Percentiles rank a stretch among this genome's conserved stretches.
Evolutionary conservation across 1,140 invertebrate genomes (phyloP).

Genomic region (Pemphigus obesinymphae): DNA sequence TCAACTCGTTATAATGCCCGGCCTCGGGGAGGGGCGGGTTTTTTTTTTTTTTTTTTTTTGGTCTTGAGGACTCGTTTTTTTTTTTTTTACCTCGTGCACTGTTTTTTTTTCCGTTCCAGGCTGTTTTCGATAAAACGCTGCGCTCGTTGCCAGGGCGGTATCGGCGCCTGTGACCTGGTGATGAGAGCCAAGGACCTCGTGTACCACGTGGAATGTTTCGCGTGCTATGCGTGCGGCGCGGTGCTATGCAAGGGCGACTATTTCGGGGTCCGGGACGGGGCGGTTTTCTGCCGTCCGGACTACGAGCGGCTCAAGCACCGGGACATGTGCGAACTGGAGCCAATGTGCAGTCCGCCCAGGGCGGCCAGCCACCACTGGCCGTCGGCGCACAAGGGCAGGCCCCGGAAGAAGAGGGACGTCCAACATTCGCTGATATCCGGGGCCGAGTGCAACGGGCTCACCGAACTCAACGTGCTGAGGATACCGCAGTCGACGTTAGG

Average conservation of each 20-base stretch:
- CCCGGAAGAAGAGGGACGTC: conserved; percentile 68
- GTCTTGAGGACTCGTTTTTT: too few species aligned
- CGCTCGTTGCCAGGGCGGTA: conserved; percentile 73
- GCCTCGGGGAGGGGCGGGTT: too few species aligned
- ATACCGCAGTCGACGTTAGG: conserved; percentile 65
- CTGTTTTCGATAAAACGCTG: conserved; percentile 76
- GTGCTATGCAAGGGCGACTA: conserved; percentile 78
- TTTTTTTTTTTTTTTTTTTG: too few species aligned
- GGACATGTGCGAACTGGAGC: conserved; percentile 47
- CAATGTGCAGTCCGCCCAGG: conserved; percentile 59
- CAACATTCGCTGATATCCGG: conserved; percentile 63
- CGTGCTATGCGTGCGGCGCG: conserved; percentile 76
- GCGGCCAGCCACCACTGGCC: conserved; percentile 54
- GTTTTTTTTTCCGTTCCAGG: conserved; percentile 51
- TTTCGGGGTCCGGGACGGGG: conserved; percentile 68
- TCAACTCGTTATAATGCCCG: too few species aligned
- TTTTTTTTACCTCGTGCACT: too few species aligned
- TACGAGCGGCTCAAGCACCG: conserved; percentile 58
- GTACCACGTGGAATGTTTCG: conserved; percentile 88
- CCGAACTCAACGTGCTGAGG: conserved; percentile 62
- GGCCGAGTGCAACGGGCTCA: conserved; percentile 67
- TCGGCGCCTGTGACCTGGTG: conserved; percentile 84
- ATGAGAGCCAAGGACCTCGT: conserved; percentile 84
- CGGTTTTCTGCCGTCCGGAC: conserved; percentile 58
- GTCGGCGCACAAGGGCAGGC: conserved; percentile 70